Base-by-base conservation (phyloP, 2,888 invertebrate species). In the Rotaria socialis region DNA sequence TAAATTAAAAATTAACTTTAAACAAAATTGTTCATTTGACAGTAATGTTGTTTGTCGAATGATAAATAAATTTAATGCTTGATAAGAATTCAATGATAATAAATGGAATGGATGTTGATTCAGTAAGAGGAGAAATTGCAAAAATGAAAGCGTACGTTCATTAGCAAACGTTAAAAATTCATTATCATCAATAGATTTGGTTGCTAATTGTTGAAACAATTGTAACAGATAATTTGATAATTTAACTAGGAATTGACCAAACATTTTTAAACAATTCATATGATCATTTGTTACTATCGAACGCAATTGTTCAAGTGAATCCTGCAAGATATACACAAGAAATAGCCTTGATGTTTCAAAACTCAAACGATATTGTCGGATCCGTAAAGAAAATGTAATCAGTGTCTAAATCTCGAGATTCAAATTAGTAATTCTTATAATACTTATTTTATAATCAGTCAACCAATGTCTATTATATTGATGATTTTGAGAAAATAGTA, bases 11-110 rank as follows among this genome's bases (percentile, higher is more conserved):
- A 80, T 35, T 80, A 80, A 80, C 47, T 80, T 80, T 24, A 80
- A 47, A 80, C 75, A 80, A 47, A 80, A 41, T 43, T 80, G 47
- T 43, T 80, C 75, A 47, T 80, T 80, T 8, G n/a, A 47, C 47
- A 80, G 47, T 24, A 80, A 80, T 80, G 47, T 24, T 22, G 75
- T 41, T 47, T 80, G 75, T 10, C 47, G 41, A 43, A 22, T 80
- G 11, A 80, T 47, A 24, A 80, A 80, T n/a, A 11, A 24, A 47
- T 80, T 80, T 80, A 80, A 80, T 80, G 75, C 22, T 47, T 80
- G 75, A 80, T 80, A 80, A 80, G 75, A 80, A 80, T 80, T 80
- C 47, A 80, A 47, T 80, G 75, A 80, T 80, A 80, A 47, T 47
- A 47, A n/a, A 80, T 80, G 75, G 47, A 47, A 80, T 80, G 75